Conservation (phyloP, 2,797 vertebrate species). For the Cyclopterus lumpus region DNA sequence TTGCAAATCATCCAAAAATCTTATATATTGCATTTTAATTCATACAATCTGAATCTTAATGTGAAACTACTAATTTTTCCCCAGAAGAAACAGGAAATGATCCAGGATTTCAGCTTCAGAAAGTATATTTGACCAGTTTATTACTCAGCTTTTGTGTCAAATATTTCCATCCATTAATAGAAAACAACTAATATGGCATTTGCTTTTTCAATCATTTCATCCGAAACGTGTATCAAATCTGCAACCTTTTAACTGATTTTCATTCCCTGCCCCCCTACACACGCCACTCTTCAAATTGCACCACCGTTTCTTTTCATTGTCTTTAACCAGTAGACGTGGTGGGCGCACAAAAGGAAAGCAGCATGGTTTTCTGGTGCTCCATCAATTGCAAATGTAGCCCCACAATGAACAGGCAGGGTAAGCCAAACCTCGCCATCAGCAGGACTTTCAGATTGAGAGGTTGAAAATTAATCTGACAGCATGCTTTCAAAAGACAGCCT, state of each 20-base stretch:
- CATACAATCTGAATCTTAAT: neutral
- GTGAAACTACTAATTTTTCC: conserved; percentile 33
- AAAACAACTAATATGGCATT: conserved; percentile 43
- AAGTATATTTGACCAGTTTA: neutral
- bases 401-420: conserved; percentile 71
- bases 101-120: neutral
- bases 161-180: conserved; percentile 13
- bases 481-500: conserved; percentile 73
- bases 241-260: conserved; percentile 64
- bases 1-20: neutral
- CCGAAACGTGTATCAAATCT: conserved; percentile 39
- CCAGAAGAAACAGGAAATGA: neutral
- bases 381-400: conserved; percentile 67
- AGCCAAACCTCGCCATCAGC: conserved; percentile 73
- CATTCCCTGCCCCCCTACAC: conserved; percentile 29
- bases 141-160: conserved; percentile 12
- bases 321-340: conserved; percentile 61
- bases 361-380: conserved; percentile 72
- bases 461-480: conserved; percentile 80
- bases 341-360: conserved; percentile 69
- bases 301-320: conserved; percentile 67
- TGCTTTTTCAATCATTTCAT: conserved; percentile 44
- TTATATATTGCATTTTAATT: neutral
- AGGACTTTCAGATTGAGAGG: conserved; percentile 78
- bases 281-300: conserved; percentile 61